These are phyloP conservation scores for Motacilla alba DNA, from an alignment of 2,113 vertebrate genomes.

Conservation along the genomic window DNA sequence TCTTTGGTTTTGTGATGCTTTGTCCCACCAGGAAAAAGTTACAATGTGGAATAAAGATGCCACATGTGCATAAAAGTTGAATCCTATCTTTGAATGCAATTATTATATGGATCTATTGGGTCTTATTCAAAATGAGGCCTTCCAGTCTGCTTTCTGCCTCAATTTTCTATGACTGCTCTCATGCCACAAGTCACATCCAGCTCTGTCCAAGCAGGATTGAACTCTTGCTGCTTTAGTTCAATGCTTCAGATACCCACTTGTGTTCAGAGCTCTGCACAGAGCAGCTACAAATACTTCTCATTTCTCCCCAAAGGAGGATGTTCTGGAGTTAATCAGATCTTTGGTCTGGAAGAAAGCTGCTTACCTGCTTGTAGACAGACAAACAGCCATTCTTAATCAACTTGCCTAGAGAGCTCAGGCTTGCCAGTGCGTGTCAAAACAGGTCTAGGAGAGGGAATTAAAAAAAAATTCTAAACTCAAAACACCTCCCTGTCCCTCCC, in stretches of 20 bases:
- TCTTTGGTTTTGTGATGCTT: background rate
- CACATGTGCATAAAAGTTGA: background rate
- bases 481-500: rapidly evolving
- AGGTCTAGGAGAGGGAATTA: background rate
- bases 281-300: background rate
- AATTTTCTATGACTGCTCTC: background rate
- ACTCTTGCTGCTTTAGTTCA: background rate
- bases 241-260: background rate
- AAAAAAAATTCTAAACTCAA: background rate
- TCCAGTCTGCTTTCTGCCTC: background rate
- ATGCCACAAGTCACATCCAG: background rate
- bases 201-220: background rate
- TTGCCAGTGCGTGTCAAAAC: background rate
- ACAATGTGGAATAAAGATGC: background rate
- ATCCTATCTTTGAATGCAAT: background rate
- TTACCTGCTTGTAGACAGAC: background rate
- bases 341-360: background rate
- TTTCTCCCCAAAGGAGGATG: background rate
- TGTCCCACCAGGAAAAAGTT: background rate
- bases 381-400: background rate
- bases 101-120: background rate
- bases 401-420: background rate
- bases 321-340: background rate
- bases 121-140: background rate
- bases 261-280: background rate